Evolutionary conservation across 2,797 vertebrate species (phyloP).

Genomic region (Sebastiscus tertius): DNA sequence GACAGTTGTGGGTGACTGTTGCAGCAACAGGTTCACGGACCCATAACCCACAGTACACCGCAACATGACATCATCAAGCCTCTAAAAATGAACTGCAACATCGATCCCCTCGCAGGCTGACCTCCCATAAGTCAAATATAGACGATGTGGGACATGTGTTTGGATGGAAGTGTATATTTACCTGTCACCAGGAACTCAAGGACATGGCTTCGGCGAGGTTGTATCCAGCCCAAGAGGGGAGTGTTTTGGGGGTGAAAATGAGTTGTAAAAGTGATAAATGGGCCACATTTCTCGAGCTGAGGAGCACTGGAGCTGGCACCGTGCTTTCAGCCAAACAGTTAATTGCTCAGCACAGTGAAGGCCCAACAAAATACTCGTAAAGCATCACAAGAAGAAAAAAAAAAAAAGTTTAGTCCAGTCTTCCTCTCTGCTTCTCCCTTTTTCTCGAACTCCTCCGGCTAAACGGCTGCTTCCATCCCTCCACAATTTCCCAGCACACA

Average conservation of each 20-base stretch:
- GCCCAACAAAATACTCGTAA: conserved; percentile 77
- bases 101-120: conserved; percentile 67
- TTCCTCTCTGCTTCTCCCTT: conserved; percentile 30
- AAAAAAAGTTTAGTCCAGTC: conserved; percentile 24
- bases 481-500: conserved; percentile 72
- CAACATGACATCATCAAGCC: conserved; percentile 72
- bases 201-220: conserved; percentile 55
- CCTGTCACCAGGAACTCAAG: conserved; percentile 73
- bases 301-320: conserved; percentile 61
- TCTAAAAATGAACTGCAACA: conserved; percentile 73
- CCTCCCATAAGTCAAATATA: conserved; percentile 70
- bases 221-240: conserved; percentile 51
- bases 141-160: conserved; percentile 69
- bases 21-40: conserved; percentile 64
- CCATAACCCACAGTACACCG: conserved; percentile 51
- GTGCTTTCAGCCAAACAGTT: conserved; percentile 78
- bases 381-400: conserved; percentile 65
- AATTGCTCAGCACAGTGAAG: conserved; percentile 81
- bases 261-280: conserved; percentile 79
- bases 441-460: conserved; percentile 34
- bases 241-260: conserved; percentile 73
- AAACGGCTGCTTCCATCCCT: conserved; percentile 61
- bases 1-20: neutral
- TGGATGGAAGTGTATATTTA: conserved; percentile 79
- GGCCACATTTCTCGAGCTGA: conserved; percentile 60